Evolutionary conservation across 2,113 vertebrate genomes (phyloP), one percentile per base, ranked within the genome.

Genomic region (Mustela nigripes): DNA sequence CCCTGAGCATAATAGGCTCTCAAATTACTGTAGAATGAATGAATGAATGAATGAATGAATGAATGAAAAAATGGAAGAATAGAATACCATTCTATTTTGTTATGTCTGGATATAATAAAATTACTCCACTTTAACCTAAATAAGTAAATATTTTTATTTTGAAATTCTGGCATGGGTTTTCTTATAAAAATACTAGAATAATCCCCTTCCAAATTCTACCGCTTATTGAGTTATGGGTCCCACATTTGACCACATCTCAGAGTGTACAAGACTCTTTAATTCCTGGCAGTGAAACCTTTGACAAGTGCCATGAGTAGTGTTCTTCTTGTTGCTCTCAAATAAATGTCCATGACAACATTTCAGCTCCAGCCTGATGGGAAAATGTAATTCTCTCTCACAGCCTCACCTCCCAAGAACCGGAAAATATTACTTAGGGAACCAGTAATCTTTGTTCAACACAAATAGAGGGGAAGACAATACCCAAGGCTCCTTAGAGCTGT

Each of bases 171-270:
- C 78, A 73, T 73, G 24, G 0, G 11, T 95, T 69, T 69, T 89
- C 58, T 82, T 65, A 85, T 83, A 65, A 96, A 82, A 98, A 90
- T 94, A 79, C 82, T 14, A 92, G 94, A 97, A 89, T 76, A 95
- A 98, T 95, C 92, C 95, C 96, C 91, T 97, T 98, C 96, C 97
- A 97, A 97, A 98, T 97, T 98, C 97, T 83, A 83, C 88, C 33
- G 90, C 94, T 95, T 95, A 95, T 85, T 98, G 96, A 96, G 81
- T 96, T 96, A 94, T 0, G 0, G 97, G 97, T 73, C 92, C 82
- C 60, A 3, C 92, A 95, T 95, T 97, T 97, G 98, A 87, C 96
- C 81, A 80, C 92, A 93, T 95, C 58, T 42, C 36, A 79, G 85
- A 81, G 97, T 97, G 86, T 71, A 96, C 96, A 97, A 97, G 22